These are phyloP conservation scores for Lissonota sp. DNA, from an alignment of 2,888 invertebrate genomes.

Conservation along the genomic window DNA sequence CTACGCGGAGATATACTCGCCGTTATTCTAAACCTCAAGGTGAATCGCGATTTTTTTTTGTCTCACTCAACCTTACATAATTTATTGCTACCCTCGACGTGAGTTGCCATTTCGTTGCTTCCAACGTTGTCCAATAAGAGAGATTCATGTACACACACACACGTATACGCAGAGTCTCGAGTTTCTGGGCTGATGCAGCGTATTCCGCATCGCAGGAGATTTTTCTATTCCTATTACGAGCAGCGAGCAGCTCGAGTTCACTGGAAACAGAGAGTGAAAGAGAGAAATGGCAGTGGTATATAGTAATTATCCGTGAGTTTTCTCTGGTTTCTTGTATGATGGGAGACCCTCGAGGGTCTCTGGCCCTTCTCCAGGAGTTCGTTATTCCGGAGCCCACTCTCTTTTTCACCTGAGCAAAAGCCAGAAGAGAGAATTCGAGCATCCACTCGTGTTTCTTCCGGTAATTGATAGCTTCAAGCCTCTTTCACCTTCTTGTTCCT, in stretches of 20 bases:
- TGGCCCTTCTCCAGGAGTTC: constrained; percentile 66
- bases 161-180: constrained; percentile 30
- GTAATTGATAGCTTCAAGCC: constrained; percentile 65
- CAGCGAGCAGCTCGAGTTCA: constrained; percentile 28
- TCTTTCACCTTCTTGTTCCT: constrained; percentile 14
- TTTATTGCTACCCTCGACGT: constrained; percentile 32
- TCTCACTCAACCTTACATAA: not conserved
- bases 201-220: not conserved
- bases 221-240: constrained; percentile 35
- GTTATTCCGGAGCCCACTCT: constrained; percentile 59
- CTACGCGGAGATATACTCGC: constrained; percentile 40
- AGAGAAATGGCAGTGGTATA: constrained; percentile 22
- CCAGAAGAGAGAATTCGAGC: constrained; percentile 38
- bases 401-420: constrained; percentile 57
- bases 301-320: constrained; percentile 55
- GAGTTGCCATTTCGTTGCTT: constrained; percentile 45
- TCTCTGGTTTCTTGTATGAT: constrained; percentile 55
- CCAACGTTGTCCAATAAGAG: constrained; percentile 27
- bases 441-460: constrained; percentile 37
- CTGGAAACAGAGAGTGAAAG: constrained; percentile 28
- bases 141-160: too few species aligned
- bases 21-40: constrained; percentile 39
- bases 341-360: constrained; percentile 49
- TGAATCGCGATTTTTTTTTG: constrained; percentile 35
- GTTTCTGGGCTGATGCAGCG: constrained; percentile 34